A percentile compares a stretch with the other conserved stretches of the same genome.
Conservation (phyloP, 2,888 invertebrate species). For the Gryllus longicercus region DNA sequence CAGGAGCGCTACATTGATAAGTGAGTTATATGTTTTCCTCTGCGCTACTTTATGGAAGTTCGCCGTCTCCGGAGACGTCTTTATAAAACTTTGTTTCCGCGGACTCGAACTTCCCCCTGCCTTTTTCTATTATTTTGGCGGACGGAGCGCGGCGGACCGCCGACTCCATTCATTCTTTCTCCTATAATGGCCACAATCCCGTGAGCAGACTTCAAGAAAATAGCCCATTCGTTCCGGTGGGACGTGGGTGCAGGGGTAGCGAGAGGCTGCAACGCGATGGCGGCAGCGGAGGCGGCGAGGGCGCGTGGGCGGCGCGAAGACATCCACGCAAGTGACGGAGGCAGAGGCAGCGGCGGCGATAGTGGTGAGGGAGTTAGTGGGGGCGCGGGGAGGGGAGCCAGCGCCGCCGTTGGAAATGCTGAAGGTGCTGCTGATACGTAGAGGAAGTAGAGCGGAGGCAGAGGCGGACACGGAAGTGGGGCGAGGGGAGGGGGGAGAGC, state of each 20-base stretch:
- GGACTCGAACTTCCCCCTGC: background rate
- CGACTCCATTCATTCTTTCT: background rate
- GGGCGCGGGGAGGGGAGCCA: background rate
- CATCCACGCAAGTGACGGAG: background rate
- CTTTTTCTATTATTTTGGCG: conserved; percentile 8
- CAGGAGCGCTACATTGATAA: conserved; percentile 17
- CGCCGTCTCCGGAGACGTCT: background rate
- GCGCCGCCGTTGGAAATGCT: background rate
- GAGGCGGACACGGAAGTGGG: too few species aligned
- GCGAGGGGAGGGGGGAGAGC: too few species aligned
- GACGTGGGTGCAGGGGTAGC: background rate
- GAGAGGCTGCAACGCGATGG: background rate
- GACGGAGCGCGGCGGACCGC: background rate
- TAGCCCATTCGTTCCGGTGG: conserved; percentile 9
- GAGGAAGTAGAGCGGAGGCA: too few species aligned
- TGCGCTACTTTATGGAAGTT: conserved; percentile 1
- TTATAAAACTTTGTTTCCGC: conserved; percentile 17
- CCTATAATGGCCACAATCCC: background rate
- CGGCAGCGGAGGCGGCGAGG: background rate
- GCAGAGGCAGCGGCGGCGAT: background rate
- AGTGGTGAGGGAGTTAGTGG: too few species aligned
- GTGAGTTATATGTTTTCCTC: conserved; percentile 8
- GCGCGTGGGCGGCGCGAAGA: background rate
- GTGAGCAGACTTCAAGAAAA: background rate
- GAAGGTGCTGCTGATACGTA: too few species aligned